Percentiles rank a stretch among this genome's conserved stretches.
Evolutionary conservation across 2,797 vertebrate genomes (phyloP).

Genomic region (Sciaenops ocellatus): DNA sequence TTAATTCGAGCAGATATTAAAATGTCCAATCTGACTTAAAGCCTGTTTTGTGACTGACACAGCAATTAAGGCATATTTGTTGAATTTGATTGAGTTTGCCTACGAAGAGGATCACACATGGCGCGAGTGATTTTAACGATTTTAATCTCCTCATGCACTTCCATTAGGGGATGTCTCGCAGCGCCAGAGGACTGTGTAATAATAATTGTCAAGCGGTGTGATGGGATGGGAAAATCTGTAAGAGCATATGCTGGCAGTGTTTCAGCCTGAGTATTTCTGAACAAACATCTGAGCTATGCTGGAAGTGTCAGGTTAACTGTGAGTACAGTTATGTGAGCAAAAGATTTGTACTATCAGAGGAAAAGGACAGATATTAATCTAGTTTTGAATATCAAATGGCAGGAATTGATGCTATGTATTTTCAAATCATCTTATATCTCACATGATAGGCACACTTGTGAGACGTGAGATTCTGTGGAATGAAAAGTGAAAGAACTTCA

Average conservation of each 20-base stretch:
- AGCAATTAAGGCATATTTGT: slow-evolving; percentile 72
- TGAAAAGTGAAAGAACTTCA: slow-evolving; percentile 23
- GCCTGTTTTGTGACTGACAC: slow-evolving; percentile 65
- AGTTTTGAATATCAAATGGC: slow-evolving; percentile 2
- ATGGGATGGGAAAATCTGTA: slow-evolving; percentile 53
- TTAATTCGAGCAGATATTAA: slow-evolving; percentile 66
- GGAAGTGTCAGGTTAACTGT: slow-evolving; percentile 50
- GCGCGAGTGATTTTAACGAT: slow-evolving; percentile 51
- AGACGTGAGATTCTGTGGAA: background rate
- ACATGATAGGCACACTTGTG: background rate
- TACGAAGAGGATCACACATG: slow-evolving; percentile 54
- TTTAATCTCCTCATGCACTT: slow-evolving; percentile 59
- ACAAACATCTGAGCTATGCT: slow-evolving; percentile 46
- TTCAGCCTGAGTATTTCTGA: slow-evolving; percentile 58
- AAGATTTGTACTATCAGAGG: slow-evolving; percentile 33
- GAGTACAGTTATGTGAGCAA: slow-evolving; percentile 23
- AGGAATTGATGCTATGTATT: background rate
- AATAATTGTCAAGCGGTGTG: slow-evolving; percentile 52
- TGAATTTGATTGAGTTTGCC: slow-evolving; percentile 67
- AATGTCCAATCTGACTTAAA: slow-evolving; percentile 64
- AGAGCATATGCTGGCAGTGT: slow-evolving; percentile 38
- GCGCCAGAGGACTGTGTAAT: slow-evolving; percentile 50
- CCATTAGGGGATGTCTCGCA: slow-evolving; percentile 51
- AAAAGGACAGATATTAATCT: background rate
- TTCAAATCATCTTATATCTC: background rate